Conservation (phyloP, 2,797 vertebrate species). For the Sebastes nivosus region DNA sequence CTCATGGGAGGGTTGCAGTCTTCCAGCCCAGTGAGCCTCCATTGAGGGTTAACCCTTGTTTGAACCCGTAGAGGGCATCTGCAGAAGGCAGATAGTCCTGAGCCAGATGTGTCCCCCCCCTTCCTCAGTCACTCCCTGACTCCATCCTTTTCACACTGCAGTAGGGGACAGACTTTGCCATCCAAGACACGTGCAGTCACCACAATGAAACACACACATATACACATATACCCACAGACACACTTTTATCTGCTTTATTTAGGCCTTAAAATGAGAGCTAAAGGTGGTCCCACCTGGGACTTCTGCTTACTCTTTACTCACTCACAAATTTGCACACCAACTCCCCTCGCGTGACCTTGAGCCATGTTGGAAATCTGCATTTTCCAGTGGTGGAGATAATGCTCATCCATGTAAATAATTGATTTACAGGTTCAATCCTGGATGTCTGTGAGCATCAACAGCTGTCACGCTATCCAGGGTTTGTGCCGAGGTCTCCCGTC, state of each 20-base stretch:
- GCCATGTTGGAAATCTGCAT: slow-evolving; percentile 5
- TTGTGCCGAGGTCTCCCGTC: not conserved
- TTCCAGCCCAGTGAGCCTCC: slow-evolving; percentile 62
- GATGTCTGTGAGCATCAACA: slow-evolving; percentile 43
- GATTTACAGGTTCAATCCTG: slow-evolving; percentile 53
- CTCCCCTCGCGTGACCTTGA: slow-evolving; percentile 58
- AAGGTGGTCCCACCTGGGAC: slow-evolving; percentile 4
- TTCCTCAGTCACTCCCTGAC: not conserved
- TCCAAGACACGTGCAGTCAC: not conserved
- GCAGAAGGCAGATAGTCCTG: not conserved
- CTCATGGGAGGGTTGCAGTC: slow-evolving; percentile 22
- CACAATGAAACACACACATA: not conserved
- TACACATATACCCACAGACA: too few relatives aligned
- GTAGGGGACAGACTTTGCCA: not conserved
- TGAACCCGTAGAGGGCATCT: slow-evolving; percentile 55
- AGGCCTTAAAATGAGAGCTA: not conserved
- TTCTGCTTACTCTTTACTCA: not conserved
- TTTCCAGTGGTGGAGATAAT: slow-evolving; percentile 45
- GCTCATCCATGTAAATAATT: slow-evolving; percentile 70
- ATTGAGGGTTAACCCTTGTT: slow-evolving; percentile 42
- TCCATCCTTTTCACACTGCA: not conserved
- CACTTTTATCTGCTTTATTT: not conserved
- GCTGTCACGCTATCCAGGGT: slow-evolving; percentile 50
- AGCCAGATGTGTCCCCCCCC: slow-evolving; percentile 34
- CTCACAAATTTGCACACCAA: slow-evolving; percentile 1